Evolutionary conservation across 2,797 vertebrate genomes (phyloP), one percentile per base, ranked within the genome.

Genomic region (Pangasius djambal): DNA sequence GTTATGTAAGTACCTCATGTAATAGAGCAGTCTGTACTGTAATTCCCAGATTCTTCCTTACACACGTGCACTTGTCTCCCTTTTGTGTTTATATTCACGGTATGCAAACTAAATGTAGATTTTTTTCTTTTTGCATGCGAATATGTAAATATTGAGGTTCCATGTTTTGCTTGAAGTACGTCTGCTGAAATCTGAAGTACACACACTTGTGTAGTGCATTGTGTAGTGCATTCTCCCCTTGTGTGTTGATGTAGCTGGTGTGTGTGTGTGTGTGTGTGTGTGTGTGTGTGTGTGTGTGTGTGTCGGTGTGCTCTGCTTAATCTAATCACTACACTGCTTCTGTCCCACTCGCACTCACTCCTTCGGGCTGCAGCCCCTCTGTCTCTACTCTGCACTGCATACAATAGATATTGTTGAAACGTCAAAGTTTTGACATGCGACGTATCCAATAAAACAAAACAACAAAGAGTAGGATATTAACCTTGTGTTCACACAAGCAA

Each of bases 1-100:
- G 96, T 97, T 98, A 97, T 96, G 97, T 97, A 97, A 98, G 97
- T 98, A 96, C 93, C 93, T 72, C 31, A 57, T 84, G 70, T 88
- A 89, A 90, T 86, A 77, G 81, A 88, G 28, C 59, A 82, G 57
- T 48, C 86, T 37, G 57, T 88, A 86, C 78, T 85, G 82, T 63
- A 79, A 63, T 85, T 77, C 87, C 34, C n/a, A 22, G 63, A 82
- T 90, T 57, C 55, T 87, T 15, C 7, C 52, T 52, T 22, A 48
- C 67, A 74, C 44, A 34, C 25, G 4, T 20, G n/a, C 57, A 28
- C 55, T 40, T 25, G 1, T 44, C 37, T 83, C 12, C 6, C 63
- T 28, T 25, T 82, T 61, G 20, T 44, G 9, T 40, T 63, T 57
- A 37, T 31, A 34, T 37, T 44, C 12, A 34, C 20, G 10, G n/a